Base-by-base conservation (phyloP, 2,797 vertebrate species). In the Zalophus californianus region DNA sequence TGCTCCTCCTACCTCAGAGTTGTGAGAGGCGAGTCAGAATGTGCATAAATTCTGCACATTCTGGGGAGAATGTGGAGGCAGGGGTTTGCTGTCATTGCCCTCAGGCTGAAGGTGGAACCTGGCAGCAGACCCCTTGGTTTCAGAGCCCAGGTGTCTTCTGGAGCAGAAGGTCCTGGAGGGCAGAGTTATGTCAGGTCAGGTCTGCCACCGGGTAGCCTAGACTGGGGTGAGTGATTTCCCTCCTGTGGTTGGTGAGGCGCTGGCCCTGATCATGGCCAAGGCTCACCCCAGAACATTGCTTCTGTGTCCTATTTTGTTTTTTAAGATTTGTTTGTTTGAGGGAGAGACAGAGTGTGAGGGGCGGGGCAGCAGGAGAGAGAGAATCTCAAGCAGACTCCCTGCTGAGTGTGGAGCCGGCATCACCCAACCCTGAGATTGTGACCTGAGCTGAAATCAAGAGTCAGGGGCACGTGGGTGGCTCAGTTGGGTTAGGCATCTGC, bases 11-110 rank as follows among this genome's bases (percentile, higher is more conserved):
- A 7, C 21, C 18, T 52, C 0, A 1, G 68, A 25, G 32, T 9
- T 32, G 27, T 3, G 13, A 29, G 15, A 5, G 3, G 14, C 21
- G 0, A 44, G 7, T 2, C 16, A 25, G 29, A 12, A 1, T 13
- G 1, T 1, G 1, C 6, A 4, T 44, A 44, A 44, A 44, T 8
- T 44, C 44, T 44, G 44, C 44, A 44, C 44, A 44, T 44, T 44
- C 44, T 44, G 44, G 44, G 44, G 44, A 44, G 44, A 44, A 44
- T 44, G 44, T 44, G 44, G 44, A 44, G 44, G 12, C 54, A 18
- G 38, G 4, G 54, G 2, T 2, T 41, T 21, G 6, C 35, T 0
- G 1, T 23, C 32, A 14, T 6, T 11, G 8, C 70, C 20, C 58
- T 66, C 18, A 38, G 6, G 23, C 29, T 4, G 6, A 38, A 7